A percentile compares a stretch with the other conserved stretches of the same genome.
These are phyloP conservation scores for Cheilosia scutellata DNA, from an alignment of 2,888 invertebrate species.

Conservation along the genomic window DNA sequence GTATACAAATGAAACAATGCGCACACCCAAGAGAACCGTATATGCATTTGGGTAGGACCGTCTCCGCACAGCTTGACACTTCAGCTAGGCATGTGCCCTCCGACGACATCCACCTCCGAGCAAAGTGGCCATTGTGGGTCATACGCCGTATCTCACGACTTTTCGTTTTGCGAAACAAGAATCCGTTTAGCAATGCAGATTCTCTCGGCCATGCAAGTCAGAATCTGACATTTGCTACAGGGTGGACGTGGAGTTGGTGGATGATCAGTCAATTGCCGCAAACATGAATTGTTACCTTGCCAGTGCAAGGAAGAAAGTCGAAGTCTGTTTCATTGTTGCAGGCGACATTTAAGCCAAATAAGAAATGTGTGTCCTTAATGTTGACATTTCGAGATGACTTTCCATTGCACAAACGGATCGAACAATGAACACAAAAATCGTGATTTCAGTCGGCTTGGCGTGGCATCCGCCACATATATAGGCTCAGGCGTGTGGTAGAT, in stretches of 20 bases:
- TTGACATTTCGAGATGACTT: slow-evolving; percentile 72
- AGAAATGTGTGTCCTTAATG: slow-evolving; percentile 65
- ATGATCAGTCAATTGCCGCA: slow-evolving; percentile 46
- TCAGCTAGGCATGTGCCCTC: slow-evolving; percentile 55
- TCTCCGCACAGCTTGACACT: slow-evolving; percentile 64
- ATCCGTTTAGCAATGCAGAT: slow-evolving; percentile 55
- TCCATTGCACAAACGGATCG: slow-evolving; percentile 51
- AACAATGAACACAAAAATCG: slow-evolving; percentile 74
- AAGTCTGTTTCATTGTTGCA: neutral
- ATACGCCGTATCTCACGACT: slow-evolving; percentile 60
- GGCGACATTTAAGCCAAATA: slow-evolving; percentile 6
- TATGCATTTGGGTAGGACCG: slow-evolving; percentile 59
- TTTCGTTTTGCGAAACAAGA: slow-evolving; percentile 54
- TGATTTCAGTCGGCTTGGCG: slow-evolving; percentile 66
- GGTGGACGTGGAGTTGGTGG: slow-evolving; percentile 27
- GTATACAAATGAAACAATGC: slow-evolving; percentile 41
- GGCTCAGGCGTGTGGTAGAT: slow-evolving; percentile 46
- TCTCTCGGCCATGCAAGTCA: slow-evolving; percentile 61
- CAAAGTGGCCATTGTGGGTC: slow-evolving; percentile 57
- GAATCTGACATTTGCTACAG: slow-evolving; percentile 64
- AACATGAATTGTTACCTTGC: neutral
- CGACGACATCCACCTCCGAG: slow-evolving; percentile 46
- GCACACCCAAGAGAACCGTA: neutral
- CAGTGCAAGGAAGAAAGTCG: slow-evolving; percentile 47
- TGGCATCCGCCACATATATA: slow-evolving; percentile 67